A percentile compares a stretch with the other conserved stretches of the same genome.
Conservation (phyloP, 2,113 vertebrate genomes). For the Rissa tridactyla region DNA sequence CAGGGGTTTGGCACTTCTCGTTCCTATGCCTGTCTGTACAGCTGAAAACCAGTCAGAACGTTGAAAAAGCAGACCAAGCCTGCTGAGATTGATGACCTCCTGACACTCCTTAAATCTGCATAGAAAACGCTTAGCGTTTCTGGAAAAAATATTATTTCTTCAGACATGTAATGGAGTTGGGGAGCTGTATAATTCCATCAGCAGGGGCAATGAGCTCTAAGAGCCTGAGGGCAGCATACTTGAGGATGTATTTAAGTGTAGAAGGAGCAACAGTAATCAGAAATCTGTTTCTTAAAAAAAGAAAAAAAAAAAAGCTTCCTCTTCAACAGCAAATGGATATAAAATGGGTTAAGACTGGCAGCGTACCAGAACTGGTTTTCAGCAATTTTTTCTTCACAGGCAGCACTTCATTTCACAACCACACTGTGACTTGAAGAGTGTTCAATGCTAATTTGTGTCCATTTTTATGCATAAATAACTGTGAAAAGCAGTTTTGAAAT, state of each 20-base stretch:
- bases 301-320: background rate
- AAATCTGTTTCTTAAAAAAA: background rate
- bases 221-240: background rate
- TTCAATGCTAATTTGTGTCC: background rate
- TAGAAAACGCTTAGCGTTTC: background rate
- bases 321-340: background rate
- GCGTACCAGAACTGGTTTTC: background rate
- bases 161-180: background rate
- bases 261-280: background rate
- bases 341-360: background rate
- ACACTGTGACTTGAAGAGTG: background rate
- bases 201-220: background rate
- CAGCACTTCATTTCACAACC: background rate
- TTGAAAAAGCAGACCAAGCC: background rate
- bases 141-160: background rate
- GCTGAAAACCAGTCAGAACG: background rate
- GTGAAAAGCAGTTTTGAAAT: background rate
- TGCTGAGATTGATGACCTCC: background rate
- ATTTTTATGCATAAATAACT: constrained; percentile 1
- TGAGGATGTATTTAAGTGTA: background rate
- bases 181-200: background rate
- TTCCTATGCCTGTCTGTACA: background rate
- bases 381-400: background rate
- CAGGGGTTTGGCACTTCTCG: background rate
- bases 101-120: background rate